Evolutionary conservation across 2,888 invertebrate genomes (phyloP), one percentile per base, ranked within the genome.

Genomic region (Zhuqinia jingwanae): DNA sequence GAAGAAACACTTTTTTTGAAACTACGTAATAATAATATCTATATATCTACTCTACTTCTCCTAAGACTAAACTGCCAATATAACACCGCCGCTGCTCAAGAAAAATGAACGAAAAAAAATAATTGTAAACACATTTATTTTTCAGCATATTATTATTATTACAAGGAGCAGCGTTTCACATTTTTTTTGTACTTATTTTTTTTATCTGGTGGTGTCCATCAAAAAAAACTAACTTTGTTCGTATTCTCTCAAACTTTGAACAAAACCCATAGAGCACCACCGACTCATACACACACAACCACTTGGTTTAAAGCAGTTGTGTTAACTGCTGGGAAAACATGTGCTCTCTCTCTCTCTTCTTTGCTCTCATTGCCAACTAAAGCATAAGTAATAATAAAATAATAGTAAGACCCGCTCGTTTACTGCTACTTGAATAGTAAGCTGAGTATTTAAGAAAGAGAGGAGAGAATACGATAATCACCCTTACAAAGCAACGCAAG

Each of bases 351-450:
- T 20, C 30, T 58, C 25, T 58, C 68, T 30, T 73, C 73, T 79
- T 68, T 84, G 84, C 84, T 84, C 84, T 63, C 84, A 77, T 84
- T 84, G 68, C 84, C 84, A 84, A 68, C 70, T 80, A 70, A 81
- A 81, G 42, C 70, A 73, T 73, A 81, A 70, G 56, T 70, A 81
- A 36, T 36, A n/a, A n/a, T n/a, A n/a, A n/a, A n/a, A n/a, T n/a
- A n/a, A n/a, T n/a, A n/a, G n/a, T n/a, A 60, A 76, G 42, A 42
- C 47, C 75, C 65, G 76, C 60, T 36, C 36, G 36, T 8, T 36
- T 3, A 8, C 36, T 36, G 36, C 36, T 36, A 8, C 8, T 3
- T 75, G 76, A 53, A 36, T 50, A 73, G 8, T 36, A 36, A 36
- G 36, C 36, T 36, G 8, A 50, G 22, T 22, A 77, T 56, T 75